Evolutionary conservation across 2,113 vertebrate genomes (phyloP).

Genomic region (Planiliza haematocheilus): DNA sequence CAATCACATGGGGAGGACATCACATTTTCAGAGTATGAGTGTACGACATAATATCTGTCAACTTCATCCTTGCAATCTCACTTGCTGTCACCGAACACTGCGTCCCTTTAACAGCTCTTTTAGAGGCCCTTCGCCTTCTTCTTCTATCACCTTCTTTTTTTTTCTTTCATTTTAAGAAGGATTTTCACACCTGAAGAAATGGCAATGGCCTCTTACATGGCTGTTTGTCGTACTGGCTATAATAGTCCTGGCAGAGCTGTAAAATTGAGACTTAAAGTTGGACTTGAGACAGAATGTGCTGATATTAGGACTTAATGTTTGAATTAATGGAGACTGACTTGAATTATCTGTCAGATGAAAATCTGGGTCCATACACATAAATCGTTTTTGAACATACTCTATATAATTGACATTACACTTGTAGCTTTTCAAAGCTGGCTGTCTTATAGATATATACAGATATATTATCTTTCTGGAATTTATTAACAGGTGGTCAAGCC

Average conservation of each 20-base stretch:
- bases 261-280: not conserved
- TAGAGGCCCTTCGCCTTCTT: slow-evolving; percentile 52
- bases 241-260: no score
- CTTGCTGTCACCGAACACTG: slow-evolving; percentile 64
- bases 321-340: slow-evolving; percentile 1
- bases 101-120: slow-evolving; percentile 64
- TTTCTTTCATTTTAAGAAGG: slow-evolving; percentile 20
- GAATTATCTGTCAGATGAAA: not conserved
- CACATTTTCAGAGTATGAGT: slow-evolving; percentile 61
- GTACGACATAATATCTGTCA: slow-evolving; percentile 73
- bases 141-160: slow-evolving; percentile 25
- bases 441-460: no score
- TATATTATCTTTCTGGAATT: no score
- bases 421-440: no score
- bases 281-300: not conserved
- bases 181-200: slow-evolving; percentile 35
- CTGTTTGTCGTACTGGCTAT: slow-evolving; percentile 29
- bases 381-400: not conserved
- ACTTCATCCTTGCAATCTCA: slow-evolving; percentile 56
- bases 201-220: slow-evolving; percentile 27
- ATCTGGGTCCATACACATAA: not conserved
- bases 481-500: slow-evolving; percentile 3
- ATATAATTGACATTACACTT: no score
- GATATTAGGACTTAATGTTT: not conserved
- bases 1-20: slow-evolving; percentile 75